Conservation (phyloP, 2,888 invertebrate genomes). For the Buathra laborator region DNA sequence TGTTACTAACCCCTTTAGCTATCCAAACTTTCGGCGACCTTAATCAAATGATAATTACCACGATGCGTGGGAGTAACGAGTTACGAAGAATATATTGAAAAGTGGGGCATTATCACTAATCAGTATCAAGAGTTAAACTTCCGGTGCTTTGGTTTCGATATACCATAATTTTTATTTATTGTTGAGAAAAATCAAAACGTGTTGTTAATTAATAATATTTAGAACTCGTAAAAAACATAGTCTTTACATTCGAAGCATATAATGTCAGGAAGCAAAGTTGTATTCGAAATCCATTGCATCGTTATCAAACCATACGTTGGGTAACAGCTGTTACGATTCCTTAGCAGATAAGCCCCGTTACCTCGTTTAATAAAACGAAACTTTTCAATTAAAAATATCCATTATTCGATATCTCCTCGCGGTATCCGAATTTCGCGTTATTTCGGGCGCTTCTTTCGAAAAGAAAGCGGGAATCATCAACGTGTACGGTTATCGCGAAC, state of each 20-base stretch:
- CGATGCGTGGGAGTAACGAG: neutral
- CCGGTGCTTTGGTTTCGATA: no score
- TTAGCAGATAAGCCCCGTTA: neutral
- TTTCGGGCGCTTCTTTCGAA: constrained; percentile 44
- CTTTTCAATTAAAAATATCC: no score
- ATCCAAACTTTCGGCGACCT: neutral
- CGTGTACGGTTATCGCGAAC: constrained; percentile 18
- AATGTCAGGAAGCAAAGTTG: no score
- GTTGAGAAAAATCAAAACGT: no score
- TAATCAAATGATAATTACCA: neutral
- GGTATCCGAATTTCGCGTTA: neutral
- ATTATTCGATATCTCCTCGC: neutral
- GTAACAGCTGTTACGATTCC: neutral
- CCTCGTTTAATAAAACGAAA: neutral
- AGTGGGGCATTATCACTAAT: no score
- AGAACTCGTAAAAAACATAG: no score
- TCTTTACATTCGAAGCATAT: no score
- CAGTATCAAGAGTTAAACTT: no score
- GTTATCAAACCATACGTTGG: neutral
- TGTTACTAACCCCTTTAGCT: neutral
- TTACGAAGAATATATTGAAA: neutral
- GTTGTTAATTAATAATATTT: no score
- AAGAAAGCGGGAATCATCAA: constrained; percentile 51
- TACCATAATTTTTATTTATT: no score
- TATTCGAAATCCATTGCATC: neutral